A percentile compares a stretch with the other conserved stretches of the same genome.
phyloP scores from a whole-genome alignment of 2,888 invertebrate genomes.

The Lasioglossum calceatum region DNA sequence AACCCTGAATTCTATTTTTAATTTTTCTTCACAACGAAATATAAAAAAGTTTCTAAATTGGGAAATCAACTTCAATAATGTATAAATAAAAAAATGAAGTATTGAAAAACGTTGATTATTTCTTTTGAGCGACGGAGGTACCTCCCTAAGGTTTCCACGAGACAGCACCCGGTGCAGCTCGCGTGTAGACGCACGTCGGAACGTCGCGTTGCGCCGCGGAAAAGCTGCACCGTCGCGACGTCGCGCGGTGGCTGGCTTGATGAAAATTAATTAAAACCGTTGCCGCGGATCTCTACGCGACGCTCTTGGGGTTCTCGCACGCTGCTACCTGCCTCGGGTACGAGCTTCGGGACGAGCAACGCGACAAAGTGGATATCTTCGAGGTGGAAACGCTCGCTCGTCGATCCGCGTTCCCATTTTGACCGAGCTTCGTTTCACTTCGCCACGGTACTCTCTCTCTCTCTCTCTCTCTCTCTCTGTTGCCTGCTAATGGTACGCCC shows the following conservation, averaged over 20 bases:
- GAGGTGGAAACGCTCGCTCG: background rate
- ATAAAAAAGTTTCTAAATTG: background rate
- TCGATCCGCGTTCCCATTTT: background rate
- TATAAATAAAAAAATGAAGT: background rate
- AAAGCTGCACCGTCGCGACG: background rate
- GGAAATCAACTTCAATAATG: background rate
- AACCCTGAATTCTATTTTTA: background rate
- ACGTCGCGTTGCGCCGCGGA: background rate
- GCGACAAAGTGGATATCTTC: background rate
- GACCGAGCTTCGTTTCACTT: background rate
- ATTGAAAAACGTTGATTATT: background rate
- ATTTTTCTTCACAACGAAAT: background rate
- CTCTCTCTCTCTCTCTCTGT: background rate
- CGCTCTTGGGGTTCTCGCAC: background rate
- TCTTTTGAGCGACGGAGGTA: background rate
- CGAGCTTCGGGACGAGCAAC: background rate
- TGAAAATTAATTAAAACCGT: conserved; percentile 17
- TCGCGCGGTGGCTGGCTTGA: background rate
- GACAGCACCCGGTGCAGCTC: background rate
- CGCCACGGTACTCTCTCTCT: background rate
- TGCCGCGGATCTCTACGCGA: background rate
- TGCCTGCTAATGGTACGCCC: background rate
- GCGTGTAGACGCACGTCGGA: background rate
- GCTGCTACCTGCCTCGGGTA: background rate
- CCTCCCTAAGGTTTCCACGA: conserved; percentile 16